These are phyloP conservation scores for Synanthedon vespiformis DNA, from an alignment of 2,888 invertebrate genomes.

Conservation along the genomic window DNA sequence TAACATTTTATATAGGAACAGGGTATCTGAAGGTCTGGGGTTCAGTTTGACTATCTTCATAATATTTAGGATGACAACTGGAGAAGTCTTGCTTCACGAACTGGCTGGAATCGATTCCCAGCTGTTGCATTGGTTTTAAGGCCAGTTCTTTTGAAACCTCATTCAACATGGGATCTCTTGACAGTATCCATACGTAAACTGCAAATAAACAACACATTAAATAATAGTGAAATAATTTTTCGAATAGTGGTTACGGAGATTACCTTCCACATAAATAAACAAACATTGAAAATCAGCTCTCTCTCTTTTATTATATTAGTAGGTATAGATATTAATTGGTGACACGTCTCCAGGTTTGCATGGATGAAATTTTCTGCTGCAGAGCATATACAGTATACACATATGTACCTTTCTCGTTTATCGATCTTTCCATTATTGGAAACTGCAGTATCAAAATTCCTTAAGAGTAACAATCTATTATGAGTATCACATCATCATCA, in stretches of 20 bases:
- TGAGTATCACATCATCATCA: too few relatives aligned
- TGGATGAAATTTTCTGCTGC: too few relatives aligned
- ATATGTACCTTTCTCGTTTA: too few relatives aligned
- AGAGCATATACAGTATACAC: too few relatives aligned
- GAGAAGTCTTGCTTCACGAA: slow-evolving; percentile 33
- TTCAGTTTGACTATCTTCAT: slow-evolving; percentile 27
- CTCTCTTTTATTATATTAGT: too few relatives aligned
- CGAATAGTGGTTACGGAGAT: too few relatives aligned
- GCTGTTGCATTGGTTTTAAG: slow-evolving; percentile 25
- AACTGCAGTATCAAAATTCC: too few relatives aligned
- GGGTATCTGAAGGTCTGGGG: slow-evolving; percentile 44
- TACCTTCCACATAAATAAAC: background rate
- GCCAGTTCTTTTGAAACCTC: slow-evolving; percentile 46
- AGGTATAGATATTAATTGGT: too few relatives aligned
- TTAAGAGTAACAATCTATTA: too few relatives aligned
- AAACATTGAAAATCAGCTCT: background rate
- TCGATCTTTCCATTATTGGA: too few relatives aligned
- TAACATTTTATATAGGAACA: slow-evolving; percentile 24
- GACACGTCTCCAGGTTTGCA: too few relatives aligned
- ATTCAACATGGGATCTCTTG: slow-evolving; percentile 35
- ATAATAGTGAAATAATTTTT: too few relatives aligned
- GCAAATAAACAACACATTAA: slow-evolving; percentile 11
- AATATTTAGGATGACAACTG: slow-evolving; percentile 43
- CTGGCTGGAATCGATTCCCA: slow-evolving; percentile 23
- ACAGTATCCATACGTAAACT: slow-evolving; percentile 57